Conservation (phyloP, 2,797 vertebrate species). For the Dicrostonyx torquatus region DNA sequence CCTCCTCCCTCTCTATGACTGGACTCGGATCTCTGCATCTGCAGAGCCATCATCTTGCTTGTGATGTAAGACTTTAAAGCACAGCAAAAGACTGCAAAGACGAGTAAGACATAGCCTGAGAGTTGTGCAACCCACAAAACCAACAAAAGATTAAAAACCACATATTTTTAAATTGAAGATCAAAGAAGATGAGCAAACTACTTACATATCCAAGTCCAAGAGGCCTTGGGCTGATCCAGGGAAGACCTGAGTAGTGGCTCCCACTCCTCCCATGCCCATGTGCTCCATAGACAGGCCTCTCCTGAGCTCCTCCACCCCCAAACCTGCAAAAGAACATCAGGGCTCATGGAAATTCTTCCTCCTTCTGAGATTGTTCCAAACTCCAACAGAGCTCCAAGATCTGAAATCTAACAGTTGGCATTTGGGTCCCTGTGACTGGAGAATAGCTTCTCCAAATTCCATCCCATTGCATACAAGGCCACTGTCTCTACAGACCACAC, state of each 20-base stretch:
- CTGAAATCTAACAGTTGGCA: no score
- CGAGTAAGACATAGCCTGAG: not conserved
- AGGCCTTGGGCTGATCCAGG: not conserved
- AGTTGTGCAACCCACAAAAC: not conserved
- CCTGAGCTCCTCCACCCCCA: no score
- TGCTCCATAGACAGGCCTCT: fast-evolving
- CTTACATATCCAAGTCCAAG: not conserved
- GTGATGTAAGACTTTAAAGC: not conserved
- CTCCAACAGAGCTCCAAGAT: no score
- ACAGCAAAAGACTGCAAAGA: not conserved
- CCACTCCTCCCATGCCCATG: fast-evolving
- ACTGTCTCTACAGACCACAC: fast-evolving
- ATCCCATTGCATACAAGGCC: fast-evolving
- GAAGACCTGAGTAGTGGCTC: fast-evolving
- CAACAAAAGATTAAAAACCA: not conserved
- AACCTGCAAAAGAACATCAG: no score
- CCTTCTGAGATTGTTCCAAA: no score
- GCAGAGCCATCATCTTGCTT: not conserved
- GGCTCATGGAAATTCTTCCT: not conserved
- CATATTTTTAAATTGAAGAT: not conserved
- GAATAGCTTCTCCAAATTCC: fast-evolving
- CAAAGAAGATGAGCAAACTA: not conserved
- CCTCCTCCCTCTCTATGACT: no score
- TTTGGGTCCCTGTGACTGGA: fast-evolving
- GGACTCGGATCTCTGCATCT: no score